Percentiles rank a stretch among this genome's conserved stretches.
phyloP scores from a whole-genome alignment of 2,888 invertebrate genomes.

The Abrostola tripartita region DNA sequence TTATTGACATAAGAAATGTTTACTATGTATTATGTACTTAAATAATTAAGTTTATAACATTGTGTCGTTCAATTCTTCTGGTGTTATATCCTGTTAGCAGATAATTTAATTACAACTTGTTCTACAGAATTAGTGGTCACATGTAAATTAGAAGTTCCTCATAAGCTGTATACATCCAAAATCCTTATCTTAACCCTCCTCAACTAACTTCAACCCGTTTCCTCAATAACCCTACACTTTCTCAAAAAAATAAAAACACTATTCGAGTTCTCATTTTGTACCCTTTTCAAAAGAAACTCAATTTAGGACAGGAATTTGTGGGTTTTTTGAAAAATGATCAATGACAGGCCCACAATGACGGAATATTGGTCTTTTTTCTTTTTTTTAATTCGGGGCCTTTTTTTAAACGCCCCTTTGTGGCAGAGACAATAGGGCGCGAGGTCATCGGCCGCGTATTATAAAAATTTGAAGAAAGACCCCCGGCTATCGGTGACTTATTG shows the following conservation, averaged over 20 bases:
- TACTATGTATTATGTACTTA: too few species aligned
- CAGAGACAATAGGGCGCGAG: constrained; percentile 78
- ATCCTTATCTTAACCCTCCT: constrained; percentile 36
- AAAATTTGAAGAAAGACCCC: constrained; percentile 51
- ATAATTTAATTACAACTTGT: constrained; percentile 4
- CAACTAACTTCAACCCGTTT: constrained; percentile 28
- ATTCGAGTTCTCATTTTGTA: constrained; percentile 45
- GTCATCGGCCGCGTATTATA: constrained; percentile 70
- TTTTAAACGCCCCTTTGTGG: constrained; percentile 66
- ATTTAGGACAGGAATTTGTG: constrained; percentile 75
- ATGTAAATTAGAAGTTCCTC: constrained; percentile 46
- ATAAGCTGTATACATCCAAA: constrained; percentile 22
- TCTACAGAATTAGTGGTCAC: constrained; percentile 35
- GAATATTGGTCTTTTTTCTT: constrained; percentile 72
- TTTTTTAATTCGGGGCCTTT: constrained; percentile 40
- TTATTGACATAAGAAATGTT: too few species aligned
- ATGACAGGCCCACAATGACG: constrained; percentile 84
- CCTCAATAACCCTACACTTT: constrained; percentile 42
- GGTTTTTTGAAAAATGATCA: constrained; percentile 87
- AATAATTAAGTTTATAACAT: too few species aligned
- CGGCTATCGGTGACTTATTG: constrained; percentile 48
- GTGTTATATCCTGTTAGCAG: neutral
- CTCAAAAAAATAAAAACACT: constrained; percentile 56
- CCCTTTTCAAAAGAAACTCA: constrained; percentile 75
- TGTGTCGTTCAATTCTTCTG: neutral